phyloP scores from a whole-genome alignment of 2,113 vertebrate species.

The Hippoglossus stenolepis region DNA sequence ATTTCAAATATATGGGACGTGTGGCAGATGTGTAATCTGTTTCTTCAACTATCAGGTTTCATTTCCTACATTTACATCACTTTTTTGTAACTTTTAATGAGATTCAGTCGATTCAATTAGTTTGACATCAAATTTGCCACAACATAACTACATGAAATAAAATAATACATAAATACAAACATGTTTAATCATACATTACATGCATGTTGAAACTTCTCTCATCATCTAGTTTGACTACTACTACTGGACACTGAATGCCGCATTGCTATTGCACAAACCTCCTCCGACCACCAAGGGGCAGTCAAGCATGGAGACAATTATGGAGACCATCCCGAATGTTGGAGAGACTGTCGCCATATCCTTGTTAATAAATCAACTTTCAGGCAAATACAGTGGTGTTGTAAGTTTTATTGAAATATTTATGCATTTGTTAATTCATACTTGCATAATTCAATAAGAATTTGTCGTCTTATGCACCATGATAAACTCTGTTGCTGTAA shows the following conservation, averaged over 20 bases:
- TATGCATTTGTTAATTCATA: background rate
- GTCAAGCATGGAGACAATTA: conserved; percentile 49
- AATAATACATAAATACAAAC: background rate
- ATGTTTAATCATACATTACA: background rate
- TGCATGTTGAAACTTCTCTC: background rate
- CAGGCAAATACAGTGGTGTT: background rate
- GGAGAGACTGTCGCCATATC: conserved; percentile 1
- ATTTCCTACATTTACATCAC: background rate
- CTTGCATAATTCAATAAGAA: background rate
- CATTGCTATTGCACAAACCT: conserved; percentile 45
- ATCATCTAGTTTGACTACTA: conserved; percentile 67
- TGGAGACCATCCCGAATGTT: conserved; percentile 61
- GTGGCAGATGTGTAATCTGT: background rate
- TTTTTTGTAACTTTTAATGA: too few relatives aligned
- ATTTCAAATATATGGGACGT: background rate
- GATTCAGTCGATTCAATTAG: too few relatives aligned
- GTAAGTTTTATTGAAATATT: conserved; percentile 28
- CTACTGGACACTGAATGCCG: conserved; percentile 58
- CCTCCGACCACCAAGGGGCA: conserved; percentile 68
- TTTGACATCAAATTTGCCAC: too few relatives aligned
- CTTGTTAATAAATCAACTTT: background rate
- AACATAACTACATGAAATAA: too few relatives aligned
- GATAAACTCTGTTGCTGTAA: background rate
- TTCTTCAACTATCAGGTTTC: background rate
- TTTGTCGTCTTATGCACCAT: background rate